Percentiles rank a stretch among this genome's conserved stretches.
Evolutionary conservation across 2,797 vertebrate species (phyloP).

Genomic region (Gobio occitaniae): DNA sequence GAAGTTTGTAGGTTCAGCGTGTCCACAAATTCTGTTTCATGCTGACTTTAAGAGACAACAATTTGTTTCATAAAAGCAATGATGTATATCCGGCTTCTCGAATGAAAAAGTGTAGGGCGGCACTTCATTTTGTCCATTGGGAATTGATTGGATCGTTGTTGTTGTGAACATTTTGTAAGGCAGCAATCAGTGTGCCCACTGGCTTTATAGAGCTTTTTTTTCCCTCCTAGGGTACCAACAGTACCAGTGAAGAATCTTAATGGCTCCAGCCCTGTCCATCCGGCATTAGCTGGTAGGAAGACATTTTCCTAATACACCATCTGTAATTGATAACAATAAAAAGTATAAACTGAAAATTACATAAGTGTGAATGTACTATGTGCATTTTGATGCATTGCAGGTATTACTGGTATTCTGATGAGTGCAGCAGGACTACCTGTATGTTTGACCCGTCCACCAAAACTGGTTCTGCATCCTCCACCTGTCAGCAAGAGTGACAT

Average conservation of each 20-base stretch:
- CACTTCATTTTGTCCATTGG: not conserved
- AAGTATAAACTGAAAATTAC: not conserved
- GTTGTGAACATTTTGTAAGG: not conserved
- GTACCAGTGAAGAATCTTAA: slow-evolving; percentile 96
- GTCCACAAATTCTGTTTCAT: too few relatives aligned
- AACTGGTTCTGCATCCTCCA: slow-evolving; percentile 90
- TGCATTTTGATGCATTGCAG: slow-evolving; percentile 68
- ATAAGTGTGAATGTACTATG: not conserved
- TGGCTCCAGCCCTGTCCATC: slow-evolving; percentile 90
- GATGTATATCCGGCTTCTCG: too few relatives aligned
- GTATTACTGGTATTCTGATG: slow-evolving; percentile 96
- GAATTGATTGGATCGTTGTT: not conserved
- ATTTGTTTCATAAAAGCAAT: too few relatives aligned
- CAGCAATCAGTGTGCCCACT: not conserved
- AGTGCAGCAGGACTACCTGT: slow-evolving; percentile 92
- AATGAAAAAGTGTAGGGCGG: not conserved
- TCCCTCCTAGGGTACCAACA: slow-evolving; percentile 85
- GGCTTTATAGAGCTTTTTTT: not conserved
- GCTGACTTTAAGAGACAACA: too few relatives aligned
- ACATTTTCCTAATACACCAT: not conserved
- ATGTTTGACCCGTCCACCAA: slow-evolving; percentile 93
- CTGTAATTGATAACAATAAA: not conserved
- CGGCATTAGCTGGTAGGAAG: slow-evolving; percentile 89
- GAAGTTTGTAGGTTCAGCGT: not conserved
- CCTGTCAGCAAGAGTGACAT: slow-evolving; percentile 93